A percentile compares a stretch with the other conserved stretches of the same genome.
phyloP scores from a whole-genome alignment of 2,888 invertebrate species.

The Eudemis profundana region DNA sequence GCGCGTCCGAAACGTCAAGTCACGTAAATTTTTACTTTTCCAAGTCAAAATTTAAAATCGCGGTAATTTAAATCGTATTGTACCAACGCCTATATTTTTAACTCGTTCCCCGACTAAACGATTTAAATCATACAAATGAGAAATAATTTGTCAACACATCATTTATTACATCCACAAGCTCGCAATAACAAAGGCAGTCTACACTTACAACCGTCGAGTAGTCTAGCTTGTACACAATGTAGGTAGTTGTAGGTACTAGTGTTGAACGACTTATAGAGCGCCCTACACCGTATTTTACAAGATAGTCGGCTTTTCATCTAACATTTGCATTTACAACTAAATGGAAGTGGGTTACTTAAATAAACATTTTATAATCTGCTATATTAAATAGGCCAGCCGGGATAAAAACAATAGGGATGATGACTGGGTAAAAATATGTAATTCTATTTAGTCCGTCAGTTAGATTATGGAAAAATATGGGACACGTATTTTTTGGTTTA shows the following conservation, averaged over 20 bases:
- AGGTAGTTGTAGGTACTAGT: slow-evolving; percentile 9
- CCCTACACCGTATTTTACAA: slow-evolving; percentile 8
- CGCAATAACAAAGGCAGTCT: slow-evolving; percentile 52
- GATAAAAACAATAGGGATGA: no score
- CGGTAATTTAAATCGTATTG: no score
- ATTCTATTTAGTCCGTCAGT: no score
- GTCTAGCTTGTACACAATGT: slow-evolving; percentile 40
- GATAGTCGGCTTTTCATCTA: slow-evolving; percentile 6
- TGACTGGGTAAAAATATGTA: no score
- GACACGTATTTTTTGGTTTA: no score
- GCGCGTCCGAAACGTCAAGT: no score
- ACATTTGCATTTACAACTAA: slow-evolving; percentile 18
- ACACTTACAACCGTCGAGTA: slow-evolving; percentile 49
- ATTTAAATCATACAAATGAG: slow-evolving; percentile 52
- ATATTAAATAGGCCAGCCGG: neutral
- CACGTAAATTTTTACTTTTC: no score
- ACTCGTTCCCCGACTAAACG: slow-evolving; percentile 13
- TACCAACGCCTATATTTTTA: no score
- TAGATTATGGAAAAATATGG: no score
- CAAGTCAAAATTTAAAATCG: no score
- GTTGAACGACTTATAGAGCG: slow-evolving; percentile 25
- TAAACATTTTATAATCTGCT: no score
- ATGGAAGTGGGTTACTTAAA: no score
- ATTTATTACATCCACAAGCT: slow-evolving; percentile 61
- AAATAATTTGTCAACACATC: slow-evolving; percentile 56